Base-by-base conservation (phyloP, 2,797 vertebrate species). In the Thamnophis elegans region DNA sequence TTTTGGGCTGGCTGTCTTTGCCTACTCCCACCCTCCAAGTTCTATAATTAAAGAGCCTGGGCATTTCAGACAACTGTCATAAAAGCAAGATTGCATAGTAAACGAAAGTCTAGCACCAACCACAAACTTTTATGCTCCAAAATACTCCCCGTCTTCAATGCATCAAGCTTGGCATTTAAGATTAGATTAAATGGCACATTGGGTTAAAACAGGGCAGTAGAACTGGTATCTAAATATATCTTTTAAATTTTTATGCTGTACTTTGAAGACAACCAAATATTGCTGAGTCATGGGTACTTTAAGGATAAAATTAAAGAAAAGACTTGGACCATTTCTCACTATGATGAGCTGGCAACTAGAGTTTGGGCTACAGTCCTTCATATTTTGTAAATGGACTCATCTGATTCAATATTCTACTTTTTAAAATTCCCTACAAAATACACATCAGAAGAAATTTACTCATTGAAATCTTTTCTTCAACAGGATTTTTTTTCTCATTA, bases 261-360 rank as follows among this genome's bases (percentile, higher is more conserved):
- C 62, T 65, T 88, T 90, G 42, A 73, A 73, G 36, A 58, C 60
- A 92, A 59, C 53, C 60, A 87, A 68, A 13, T 82, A n/a, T 51
- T 62, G 78, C 78, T 92, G 78, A 92, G 78, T 89, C 91, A 92
- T 73, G 78, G 58, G 58, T 62, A 54, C n/a, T 92, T 92, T 89
- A 86, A 89, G 78, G 88, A 89, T 85, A 89, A 55, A 62, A 65
- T 32, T 42, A 13, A 89, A 86, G 59, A 89, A 54, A 86, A 53
- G 42, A 3, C 55, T 36, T 28, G 25, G 51, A 28, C 88, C 65
- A 55, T 89, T 92, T 89, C 59, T 85, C 58, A 85, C 58, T 53
- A 86, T 18, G 58, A 86, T 89, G n/a, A 89, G 58, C 47, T 65
- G 88, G 91, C 51, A 92, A 89, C n/a, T 4, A 42, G 10, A 42